Evolutionary conservation across 1,140 invertebrate species (phyloP), one percentile per base, ranked within the genome.

Genomic region (Hyles vespertilio): DNA sequence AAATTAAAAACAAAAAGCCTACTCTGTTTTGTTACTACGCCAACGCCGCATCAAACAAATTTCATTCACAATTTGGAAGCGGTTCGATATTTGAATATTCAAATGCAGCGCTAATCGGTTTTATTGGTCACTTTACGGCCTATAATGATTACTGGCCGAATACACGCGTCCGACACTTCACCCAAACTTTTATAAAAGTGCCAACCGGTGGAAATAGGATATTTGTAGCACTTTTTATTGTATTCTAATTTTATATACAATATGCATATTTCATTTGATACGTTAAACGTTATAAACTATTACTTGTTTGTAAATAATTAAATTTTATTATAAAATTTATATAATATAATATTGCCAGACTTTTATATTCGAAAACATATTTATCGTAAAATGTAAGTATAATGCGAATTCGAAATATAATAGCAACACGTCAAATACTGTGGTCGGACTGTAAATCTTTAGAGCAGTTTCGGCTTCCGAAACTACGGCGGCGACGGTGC

Each of bases 81-180:
- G 61, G 45, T 67, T 72, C 70, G 66, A 69, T 67, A 70, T 79
- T 82, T 82, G 67, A 82, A 86, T 86, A 86, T 84, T 81, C 67
- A 79, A 82, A 79, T 74, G 45, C 56, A 62, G 63, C 67, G 75
- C 75, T 84, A 84, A 86, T 84, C 75, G 79, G 67, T 84, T 84
- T 86, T 86, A 84, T 84, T 78, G 80, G 72, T 72, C 73, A 72
- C 67, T 86, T 86, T 84, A 86, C 75, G 69, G 74, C 75, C 80
- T 74, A 76, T 86, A 84, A 86, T 81, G 80, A 81, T 73, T 71
- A 75, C 69, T 76, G 74, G 70, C 66, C 50, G 65, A 72, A 61
- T 61, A 69, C 66, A 58, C 55, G 52, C 58, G 32, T 59, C 56
- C 60, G 66, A 62, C 58, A 32, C 58, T 40, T 8, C 36, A 40